Evolutionary conservation across 2,797 vertebrate genomes (phyloP).

Genomic region (Poeciliopsis paucimaculata): DNA sequence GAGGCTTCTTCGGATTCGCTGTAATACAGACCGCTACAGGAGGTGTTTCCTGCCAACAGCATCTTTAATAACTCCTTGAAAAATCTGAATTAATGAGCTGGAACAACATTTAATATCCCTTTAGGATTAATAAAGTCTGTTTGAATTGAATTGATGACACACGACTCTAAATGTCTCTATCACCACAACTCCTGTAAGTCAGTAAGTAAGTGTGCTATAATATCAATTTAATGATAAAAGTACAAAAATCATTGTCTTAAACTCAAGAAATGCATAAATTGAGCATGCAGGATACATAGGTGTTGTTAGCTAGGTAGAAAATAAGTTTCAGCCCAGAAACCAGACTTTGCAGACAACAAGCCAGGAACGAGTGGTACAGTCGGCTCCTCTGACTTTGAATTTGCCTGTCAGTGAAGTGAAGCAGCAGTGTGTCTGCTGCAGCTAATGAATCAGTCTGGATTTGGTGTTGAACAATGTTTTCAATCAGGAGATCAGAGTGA

Average conservation of each 20-base stretch:
- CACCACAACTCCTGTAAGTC: neutral
- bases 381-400: slow-evolving; percentile 16
- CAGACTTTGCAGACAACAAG: neutral
- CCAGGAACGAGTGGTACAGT: neutral
- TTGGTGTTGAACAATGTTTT: slow-evolving; percentile 13
- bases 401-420: slow-evolving; percentile 17
- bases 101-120: too few relatives aligned
- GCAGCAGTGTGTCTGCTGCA: slow-evolving; percentile 2
- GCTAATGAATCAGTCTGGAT: slow-evolving; percentile 23
- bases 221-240: neutral
- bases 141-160: too few relatives aligned
- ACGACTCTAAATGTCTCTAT: neutral
- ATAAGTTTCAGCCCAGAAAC: neutral
- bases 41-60: too few relatives aligned
- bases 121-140: too few relatives aligned
- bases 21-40: too few relatives aligned
- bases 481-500: slow-evolving; percentile 19
- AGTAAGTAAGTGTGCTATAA: neutral
- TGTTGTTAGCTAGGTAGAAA: too few relatives aligned
- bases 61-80: too few relatives aligned
- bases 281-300: neutral
- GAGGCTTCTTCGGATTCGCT: too few relatives aligned
- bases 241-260: neutral
- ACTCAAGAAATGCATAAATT: neutral
- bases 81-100: too few relatives aligned